Base-by-base conservation (phyloP, 2,888 invertebrate species). In the Elmis aenea region DNA sequence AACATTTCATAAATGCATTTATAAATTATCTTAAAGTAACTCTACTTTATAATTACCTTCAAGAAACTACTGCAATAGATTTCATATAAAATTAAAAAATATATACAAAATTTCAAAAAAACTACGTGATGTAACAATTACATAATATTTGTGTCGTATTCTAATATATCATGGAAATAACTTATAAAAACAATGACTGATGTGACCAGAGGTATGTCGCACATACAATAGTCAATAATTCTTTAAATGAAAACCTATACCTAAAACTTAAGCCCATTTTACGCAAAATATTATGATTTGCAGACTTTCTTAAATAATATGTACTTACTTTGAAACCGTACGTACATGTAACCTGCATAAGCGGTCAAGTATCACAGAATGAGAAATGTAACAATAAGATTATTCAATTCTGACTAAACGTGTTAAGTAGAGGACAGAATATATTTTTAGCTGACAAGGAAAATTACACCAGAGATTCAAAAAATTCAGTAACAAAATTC, bases 1-100 rank as follows among this genome's bases (percentile, higher is more conserved):
- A 38, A 38, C 42, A 43, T 37, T 45, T 37, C 51, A 57, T 60
- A 60, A 61, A 60, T 60, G 60, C 60, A 46, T 36, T 18, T 39
- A 38, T 43, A 34, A 42, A 42, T 38, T 49, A 46, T 39, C 44
- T 40, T 44, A 43, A 32, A 47, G 45, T 44, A 38, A 38, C 45
- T 43, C 33, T 46, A 32, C 42, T 31, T 49, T 44, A 48, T 42
- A 46, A 47, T 42, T 45, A 45, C 38, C 47, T 40, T 48, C 38
- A 46, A 43, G 46, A 48, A 52, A 18, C 18, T 18, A 8, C 18
- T 18, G 5, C 8, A 5, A 36, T 32, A 40, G 46, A 49, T 43
- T n/a, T 44, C 38, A 45, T 55, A 49, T 46, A 55, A 55, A 53
- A 53, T 53, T 54, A 48, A 57, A 55, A 57, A 50, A 55, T 50